Conservation (phyloP, 2,113 vertebrate genomes). For the Laterallus jamaicensis region DNA sequence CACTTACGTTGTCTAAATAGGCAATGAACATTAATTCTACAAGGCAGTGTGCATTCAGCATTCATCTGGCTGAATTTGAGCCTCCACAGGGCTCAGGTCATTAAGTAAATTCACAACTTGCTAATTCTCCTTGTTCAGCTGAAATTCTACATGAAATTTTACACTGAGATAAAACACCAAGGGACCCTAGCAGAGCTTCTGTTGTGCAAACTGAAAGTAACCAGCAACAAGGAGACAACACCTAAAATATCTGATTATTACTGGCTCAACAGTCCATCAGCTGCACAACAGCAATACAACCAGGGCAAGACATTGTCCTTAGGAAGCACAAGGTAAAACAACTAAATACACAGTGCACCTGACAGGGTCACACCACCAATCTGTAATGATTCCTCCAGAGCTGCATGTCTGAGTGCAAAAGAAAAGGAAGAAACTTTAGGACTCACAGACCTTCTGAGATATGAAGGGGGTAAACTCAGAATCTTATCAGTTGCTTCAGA, state of each 20-base stretch:
- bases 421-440: background rate
- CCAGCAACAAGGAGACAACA: background rate
- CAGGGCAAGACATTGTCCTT: background rate
- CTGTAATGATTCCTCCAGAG: background rate
- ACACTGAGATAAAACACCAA: background rate
- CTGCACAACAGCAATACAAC: background rate
- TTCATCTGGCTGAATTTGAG: background rate
- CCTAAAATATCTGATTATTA: background rate
- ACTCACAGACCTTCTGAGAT: background rate
- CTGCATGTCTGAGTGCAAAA: background rate
- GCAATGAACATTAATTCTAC: slow-evolving; percentile 19
- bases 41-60: background rate
- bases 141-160: background rate
- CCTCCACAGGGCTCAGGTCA: background rate
- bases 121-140: background rate
- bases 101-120: background rate
- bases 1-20: slow-evolving; percentile 16
- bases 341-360: background rate
- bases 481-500: background rate
- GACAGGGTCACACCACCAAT: background rate
- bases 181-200: background rate
- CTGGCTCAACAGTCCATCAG: background rate
- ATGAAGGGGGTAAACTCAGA: background rate
- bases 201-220: background rate
- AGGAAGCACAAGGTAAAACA: background rate